Evolutionary conservation across 2,797 vertebrate species (phyloP).

Genomic region (Percopsis omiscomaycus): DNA sequence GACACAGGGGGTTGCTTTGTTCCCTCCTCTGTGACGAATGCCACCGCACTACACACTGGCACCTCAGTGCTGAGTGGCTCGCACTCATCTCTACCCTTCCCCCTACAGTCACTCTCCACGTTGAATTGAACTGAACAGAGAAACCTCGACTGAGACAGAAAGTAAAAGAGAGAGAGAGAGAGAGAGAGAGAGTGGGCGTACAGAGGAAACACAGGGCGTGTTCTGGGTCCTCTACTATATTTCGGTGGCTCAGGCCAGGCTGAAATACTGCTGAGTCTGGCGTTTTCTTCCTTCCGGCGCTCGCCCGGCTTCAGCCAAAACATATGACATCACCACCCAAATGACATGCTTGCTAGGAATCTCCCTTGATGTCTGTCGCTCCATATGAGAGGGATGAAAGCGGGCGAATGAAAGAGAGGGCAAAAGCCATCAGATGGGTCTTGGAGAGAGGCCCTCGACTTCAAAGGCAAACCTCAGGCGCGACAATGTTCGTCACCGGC

Average conservation of each 20-base stretch:
- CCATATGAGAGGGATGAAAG: slow-evolving; percentile 63
- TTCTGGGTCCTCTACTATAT: slow-evolving; percentile 50
- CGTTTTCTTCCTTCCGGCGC: slow-evolving; percentile 53
- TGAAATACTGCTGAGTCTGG: slow-evolving; percentile 51
- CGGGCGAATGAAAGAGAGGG: slow-evolving; percentile 53
- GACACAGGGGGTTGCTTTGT: slow-evolving; percentile 69
- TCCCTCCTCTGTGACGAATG: slow-evolving; percentile 62
- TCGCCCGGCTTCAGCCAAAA: slow-evolving; percentile 67
- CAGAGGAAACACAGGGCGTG: slow-evolving; percentile 35
- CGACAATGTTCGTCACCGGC: slow-evolving; percentile 44
- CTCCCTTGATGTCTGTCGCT: slow-evolving; percentile 70
- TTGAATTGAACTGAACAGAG: neutral
- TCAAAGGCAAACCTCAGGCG: slow-evolving; percentile 70
- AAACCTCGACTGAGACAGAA: neutral
- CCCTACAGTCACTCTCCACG: slow-evolving; percentile 46
- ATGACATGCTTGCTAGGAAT: slow-evolving; percentile 75
- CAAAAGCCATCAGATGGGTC: slow-evolving; percentile 62
- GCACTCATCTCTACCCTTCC: too few species aligned
- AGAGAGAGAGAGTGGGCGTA: neutral
- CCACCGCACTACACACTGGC: slow-evolving; percentile 57
- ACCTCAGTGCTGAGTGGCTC: too few species aligned
- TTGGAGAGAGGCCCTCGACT: slow-evolving; percentile 59
- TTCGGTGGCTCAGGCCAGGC: slow-evolving; percentile 50
- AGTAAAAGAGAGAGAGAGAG: neutral
- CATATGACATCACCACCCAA: slow-evolving; percentile 73